Evolutionary conservation across 2,888 invertebrate genomes (phyloP), one percentile per base, ranked within the genome.

Genomic region (Ctena decussata): DNA sequence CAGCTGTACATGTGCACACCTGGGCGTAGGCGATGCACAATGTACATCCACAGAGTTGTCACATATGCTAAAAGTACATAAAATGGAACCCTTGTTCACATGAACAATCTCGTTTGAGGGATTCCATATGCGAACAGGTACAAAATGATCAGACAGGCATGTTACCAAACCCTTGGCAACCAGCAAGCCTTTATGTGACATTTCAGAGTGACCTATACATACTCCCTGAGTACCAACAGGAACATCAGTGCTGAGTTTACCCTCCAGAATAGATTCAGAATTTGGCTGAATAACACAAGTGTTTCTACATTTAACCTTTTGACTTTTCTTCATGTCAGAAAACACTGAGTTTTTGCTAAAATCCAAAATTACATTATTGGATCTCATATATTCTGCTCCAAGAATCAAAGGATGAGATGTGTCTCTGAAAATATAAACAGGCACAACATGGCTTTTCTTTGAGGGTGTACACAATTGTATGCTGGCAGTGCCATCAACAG

Each of bases 371-470:
- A 79, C 69, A 35, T 72, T 21, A 65, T 76, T 24, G 18, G 74
- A 3, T 46, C 35, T 53, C 75, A 84, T 79, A 44, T 79, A 84
- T 27, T 44, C 41, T 30, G 79, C 74, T 24, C 79, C 83, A 8
- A 84, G 53, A 35, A 84, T 79, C 21, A 78, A 60, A 46, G 79
- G 83, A 72, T 84, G 83, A 11, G 79, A 83, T n/a, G 79, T 21
- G 8, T 75, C 60, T 15, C 75, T 24, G 6, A 83, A 41, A 24
- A 83, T 65, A 39, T 83, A 83, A n/a, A 83, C 83, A 78, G 37
- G 44, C 11, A 78, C 44, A 53, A 49, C 49, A 70, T 69, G 32
- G 53, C 70, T 46, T 60, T 32, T 15, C 37, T 81, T 30, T 5
- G 41, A 11, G 30, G 60, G 30, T 57, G 30, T 30, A 57, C 39